These are phyloP conservation scores for Tetragnatha versicolor DNA, from an alignment of 1,140 invertebrate genomes.

Conservation along the genomic window DNA sequence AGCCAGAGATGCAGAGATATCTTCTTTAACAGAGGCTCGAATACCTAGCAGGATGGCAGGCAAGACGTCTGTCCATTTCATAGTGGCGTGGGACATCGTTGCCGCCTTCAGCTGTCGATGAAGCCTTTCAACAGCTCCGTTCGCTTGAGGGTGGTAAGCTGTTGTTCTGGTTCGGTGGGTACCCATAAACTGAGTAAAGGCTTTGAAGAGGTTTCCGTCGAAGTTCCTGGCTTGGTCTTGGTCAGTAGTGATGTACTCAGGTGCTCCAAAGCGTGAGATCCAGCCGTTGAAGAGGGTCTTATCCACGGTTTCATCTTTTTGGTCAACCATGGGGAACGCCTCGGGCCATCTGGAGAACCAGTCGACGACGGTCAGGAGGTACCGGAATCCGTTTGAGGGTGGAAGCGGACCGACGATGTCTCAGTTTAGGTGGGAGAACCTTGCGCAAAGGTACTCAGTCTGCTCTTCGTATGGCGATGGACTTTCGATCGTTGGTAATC, in stretches of 20 bases:
- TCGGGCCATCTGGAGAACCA: conserved; percentile 65
- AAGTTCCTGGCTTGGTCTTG: conserved; percentile 64
- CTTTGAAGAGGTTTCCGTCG: conserved; percentile 46
- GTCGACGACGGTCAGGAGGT: conserved; percentile 65
- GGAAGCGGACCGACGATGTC: conserved; percentile 67
- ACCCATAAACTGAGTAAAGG: background rate
- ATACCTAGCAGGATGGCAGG: conserved; percentile 62
- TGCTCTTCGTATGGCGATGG: conserved; percentile 58
- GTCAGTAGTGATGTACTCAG: conserved; percentile 62
- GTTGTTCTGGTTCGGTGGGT: background rate
- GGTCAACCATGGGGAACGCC: conserved; percentile 63
- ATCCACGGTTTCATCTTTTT: conserved; percentile 62
- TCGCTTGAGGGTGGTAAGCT: conserved; percentile 60
- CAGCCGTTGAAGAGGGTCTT: conserved; percentile 60
- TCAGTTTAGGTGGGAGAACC: conserved; percentile 65
- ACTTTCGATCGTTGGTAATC: too few relatives aligned
- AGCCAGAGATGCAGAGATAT: conserved; percentile 53
- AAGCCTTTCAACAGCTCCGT: conserved; percentile 61
- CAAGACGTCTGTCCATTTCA: background rate
- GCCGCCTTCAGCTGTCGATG: conserved; percentile 64
- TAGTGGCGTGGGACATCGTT: background rate
- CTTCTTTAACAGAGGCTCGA: conserved; percentile 58
- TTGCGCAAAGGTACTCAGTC: background rate
- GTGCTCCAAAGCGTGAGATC: conserved; percentile 61
- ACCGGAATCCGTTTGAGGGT: conserved; percentile 60